Conservation (phyloP, 2,888 invertebrate species). For the Spatulosminthurus flaviceps region DNA sequence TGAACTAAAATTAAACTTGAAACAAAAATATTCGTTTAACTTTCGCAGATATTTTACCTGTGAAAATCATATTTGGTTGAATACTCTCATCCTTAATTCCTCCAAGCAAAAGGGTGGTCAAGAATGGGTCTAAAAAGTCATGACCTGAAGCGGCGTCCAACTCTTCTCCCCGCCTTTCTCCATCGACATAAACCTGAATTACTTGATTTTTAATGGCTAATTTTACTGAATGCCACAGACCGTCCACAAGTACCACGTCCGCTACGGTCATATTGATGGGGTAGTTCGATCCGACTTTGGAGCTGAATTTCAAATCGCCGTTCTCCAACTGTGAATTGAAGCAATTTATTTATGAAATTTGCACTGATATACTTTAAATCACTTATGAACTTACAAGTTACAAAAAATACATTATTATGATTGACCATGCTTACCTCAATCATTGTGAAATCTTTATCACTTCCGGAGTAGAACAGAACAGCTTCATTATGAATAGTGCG, state of each 20-base stretch:
- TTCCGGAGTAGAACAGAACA: conserved; percentile 84
- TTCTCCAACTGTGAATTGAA: conserved; percentile 70
- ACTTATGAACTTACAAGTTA: no score
- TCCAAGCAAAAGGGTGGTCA: conserved; percentile 82
- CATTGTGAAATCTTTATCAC: conserved; percentile 85
- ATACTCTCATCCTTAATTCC: conserved; percentile 71
- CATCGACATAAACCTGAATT: conserved; percentile 78
- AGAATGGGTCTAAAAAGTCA: conserved; percentile 89
- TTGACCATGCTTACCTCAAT: conserved; percentile 72
- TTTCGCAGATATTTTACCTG: conserved; percentile 51
- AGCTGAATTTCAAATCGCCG: conserved; percentile 82
- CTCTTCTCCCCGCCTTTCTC: conserved; percentile 79
- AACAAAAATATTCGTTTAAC: background rate
- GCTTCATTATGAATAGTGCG: conserved; percentile 82
- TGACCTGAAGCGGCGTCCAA: conserved; percentile 86
- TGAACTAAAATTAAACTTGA: no score
- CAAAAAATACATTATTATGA: background rate
- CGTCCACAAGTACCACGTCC: conserved; percentile 74
- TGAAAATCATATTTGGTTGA: conserved; percentile 57
- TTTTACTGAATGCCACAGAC: conserved; percentile 89
- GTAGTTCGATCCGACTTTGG: conserved; percentile 75
- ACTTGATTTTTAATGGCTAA: conserved; percentile 72
- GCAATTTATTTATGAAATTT: background rate
- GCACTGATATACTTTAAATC: no score
- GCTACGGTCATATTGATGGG: conserved; percentile 83